Conservation (phyloP, 1,140 invertebrate species). For the Thereuonema tuberculata region DNA sequence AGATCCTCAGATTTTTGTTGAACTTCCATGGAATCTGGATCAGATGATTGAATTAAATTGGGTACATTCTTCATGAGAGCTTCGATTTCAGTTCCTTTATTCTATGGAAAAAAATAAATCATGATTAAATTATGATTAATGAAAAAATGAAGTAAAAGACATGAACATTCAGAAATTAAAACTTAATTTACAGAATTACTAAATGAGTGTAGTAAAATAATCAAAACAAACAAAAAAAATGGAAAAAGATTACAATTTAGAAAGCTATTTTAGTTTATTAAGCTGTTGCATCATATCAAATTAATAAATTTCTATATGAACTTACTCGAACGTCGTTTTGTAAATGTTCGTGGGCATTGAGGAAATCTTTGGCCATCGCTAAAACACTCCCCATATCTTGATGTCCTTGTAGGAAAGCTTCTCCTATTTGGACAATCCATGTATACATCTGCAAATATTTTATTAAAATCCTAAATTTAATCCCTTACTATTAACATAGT, state of each 20-base stretch:
- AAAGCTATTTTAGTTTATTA: no score
- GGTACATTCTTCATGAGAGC: conserved; percentile 44
- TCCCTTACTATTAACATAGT: no score
- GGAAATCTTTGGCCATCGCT: conserved; percentile 53
- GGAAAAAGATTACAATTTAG: no score
- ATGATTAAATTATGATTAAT: no score
- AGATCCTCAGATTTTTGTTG: conserved; percentile 46
- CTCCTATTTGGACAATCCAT: conserved; percentile 55
- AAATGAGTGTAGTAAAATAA: no score
- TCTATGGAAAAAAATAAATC: conserved; percentile 37
- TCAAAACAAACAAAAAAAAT: no score
- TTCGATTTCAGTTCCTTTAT: conserved; percentile 51
- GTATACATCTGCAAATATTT: conserved; percentile 42
- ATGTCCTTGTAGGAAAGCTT: conserved; percentile 55
- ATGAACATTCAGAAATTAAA: no score
- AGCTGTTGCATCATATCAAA: no score
- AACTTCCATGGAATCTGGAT: conserved; percentile 47
- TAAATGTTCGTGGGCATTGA: conserved; percentile 56
- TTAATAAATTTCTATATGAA: no score
- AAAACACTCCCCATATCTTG: conserved; percentile 58
- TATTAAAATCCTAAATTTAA: no score
- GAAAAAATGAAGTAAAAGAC: no score
- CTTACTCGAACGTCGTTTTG: conserved; percentile 49
- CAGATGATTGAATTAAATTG: conserved; percentile 47
- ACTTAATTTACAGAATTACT: no score